Evolutionary conservation across 1,140 invertebrate genomes (phyloP).

Genomic region (Daktulosphaira vitifoliae): DNA sequence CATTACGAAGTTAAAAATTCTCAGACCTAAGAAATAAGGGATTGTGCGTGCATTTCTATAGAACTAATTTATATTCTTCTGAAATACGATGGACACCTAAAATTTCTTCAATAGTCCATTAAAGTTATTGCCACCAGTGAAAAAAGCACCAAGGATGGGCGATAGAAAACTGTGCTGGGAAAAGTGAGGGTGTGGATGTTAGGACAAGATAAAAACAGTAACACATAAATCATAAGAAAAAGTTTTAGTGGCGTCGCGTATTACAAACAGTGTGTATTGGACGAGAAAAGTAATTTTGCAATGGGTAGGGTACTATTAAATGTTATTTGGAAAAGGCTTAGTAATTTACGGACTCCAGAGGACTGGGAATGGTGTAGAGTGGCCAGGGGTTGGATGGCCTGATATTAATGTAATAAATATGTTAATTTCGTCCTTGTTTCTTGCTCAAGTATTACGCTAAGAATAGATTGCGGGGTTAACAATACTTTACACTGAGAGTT

Average conservation of each 20-base stretch:
- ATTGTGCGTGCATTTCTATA: background rate
- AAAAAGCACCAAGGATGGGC: background rate
- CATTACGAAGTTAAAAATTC: conserved; percentile 3
- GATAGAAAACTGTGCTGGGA: background rate
- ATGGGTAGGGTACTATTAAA: conserved; percentile 20
- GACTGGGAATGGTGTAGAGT: background rate
- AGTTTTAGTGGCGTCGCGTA: conserved; percentile 21
- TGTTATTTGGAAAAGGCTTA: conserved; percentile 33
- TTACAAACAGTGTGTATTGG: conserved; percentile 29
- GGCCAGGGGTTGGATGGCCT: background rate
- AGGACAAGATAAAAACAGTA: conserved; percentile 26
- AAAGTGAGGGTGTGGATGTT: background rate
- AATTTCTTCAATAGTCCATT: conserved; percentile 1
- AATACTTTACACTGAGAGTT: conserved; percentile 9
- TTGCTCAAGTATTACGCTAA: conserved; percentile 17
- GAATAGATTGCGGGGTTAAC: conserved; percentile 28
- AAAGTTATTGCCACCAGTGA: background rate
- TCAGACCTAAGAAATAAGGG: background rate
- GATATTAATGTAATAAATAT: conserved; percentile 34
- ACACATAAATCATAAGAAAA: conserved; percentile 29
- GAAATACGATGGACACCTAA: conserved; percentile 1
- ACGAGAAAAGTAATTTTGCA: conserved; percentile 29
- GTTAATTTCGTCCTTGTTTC: conserved; percentile 32
- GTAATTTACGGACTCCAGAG: conserved; percentile 14
- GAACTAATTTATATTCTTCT: conserved; percentile 8